Base-by-base conservation (phyloP, 2,797 vertebrate genomes). In the Onychomys arenicola region DNA sequence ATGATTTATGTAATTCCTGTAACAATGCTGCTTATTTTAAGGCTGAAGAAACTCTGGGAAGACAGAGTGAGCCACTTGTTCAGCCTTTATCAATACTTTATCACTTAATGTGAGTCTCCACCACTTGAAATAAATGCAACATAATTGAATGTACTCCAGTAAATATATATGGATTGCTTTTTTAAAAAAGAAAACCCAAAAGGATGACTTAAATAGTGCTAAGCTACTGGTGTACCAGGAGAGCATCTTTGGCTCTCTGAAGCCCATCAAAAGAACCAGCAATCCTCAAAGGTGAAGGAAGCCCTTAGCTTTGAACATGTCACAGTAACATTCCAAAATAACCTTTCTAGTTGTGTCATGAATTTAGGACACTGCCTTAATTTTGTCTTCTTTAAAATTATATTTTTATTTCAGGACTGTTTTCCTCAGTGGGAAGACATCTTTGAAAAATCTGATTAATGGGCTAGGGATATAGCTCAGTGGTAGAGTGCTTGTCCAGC, bases 381-480 rank as follows among this genome's bases (percentile, higher is more conserved):
- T 93, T 40, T 96, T 73, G 52, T 89, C 25, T 81, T 92, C 73
- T 95, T 90, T 95, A 96, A 91, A 93, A 65, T 87, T 95, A 43
- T 43, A 71, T 80, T 94, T 96, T 77, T 83, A 49, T 89, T 77
- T 94, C 76, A 6, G 25, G 10, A 90, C 76, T 81, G 32, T 63
- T 91, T 80, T 75, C 14, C 27, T 55, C 17, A 61, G 11, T 91
- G 23, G 52, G 3, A 96, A 91, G 49, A 85, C 34, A 76, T 46
- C 63, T 97, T 95, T 94, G 75, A 86, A 95, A 82, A 81, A 69
- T 96, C 71, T 59, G 52, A 84, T 40, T 91, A 73, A 94, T 37
- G 5, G 23, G 49, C 49, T 37, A 34, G 65, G 13, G 59, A 59
- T 37, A 81, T 25, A 81, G 78, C 8, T 87, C 34, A 52, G 34